Evolutionary conservation across 2,888 invertebrate species (phyloP), one percentile per base, ranked within the genome.

Genomic region (Serripes groenlandicus): DNA sequence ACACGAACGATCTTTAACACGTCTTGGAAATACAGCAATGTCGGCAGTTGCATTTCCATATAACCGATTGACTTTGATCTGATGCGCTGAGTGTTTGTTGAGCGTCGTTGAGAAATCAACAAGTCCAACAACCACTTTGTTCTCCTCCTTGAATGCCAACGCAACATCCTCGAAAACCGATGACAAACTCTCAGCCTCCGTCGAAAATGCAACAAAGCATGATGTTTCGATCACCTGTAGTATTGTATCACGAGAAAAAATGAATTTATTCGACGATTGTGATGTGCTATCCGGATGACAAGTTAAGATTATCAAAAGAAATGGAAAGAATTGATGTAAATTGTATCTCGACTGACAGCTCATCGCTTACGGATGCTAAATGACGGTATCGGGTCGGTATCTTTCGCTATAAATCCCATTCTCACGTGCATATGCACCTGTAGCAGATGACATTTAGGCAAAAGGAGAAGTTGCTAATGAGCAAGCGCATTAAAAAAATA

Each of bases 1-100:
- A 75, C 92, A 92, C 7, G 91, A 88, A 70, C 92, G 78, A 56
- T 92, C 91, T 37, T 72, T 35, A 62, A 49, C 68, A 32, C 68
- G 60, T 58, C 76, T 86, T 11, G 75, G 76, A 78, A 91, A 88
- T 30, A 90, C 58, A 9, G 89, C 34, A 35, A 90, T 60, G 35
- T 75, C 69, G 30, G 49, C 49, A 23, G 74, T 64, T 26, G 49
- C 21, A 26, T 58, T 37, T 0, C n/a, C 68, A 66, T 18, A 18
- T 0, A 28, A 37, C 18, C 62, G 30, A 11, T 75, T 34, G 37
- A 75, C 56, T 21, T 79, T 60, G 11, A 90, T 68, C 30, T 68
- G 23, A 11, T 74, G 60, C 34, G 86, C 87, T 52, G 87, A 74
- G 23, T 85, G 84, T 86, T 88, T 88, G n/a, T 64, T 37, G 54